Conservation (phyloP, 2,113 vertebrate species). For the Neodontobutis hainanensis region DNA sequence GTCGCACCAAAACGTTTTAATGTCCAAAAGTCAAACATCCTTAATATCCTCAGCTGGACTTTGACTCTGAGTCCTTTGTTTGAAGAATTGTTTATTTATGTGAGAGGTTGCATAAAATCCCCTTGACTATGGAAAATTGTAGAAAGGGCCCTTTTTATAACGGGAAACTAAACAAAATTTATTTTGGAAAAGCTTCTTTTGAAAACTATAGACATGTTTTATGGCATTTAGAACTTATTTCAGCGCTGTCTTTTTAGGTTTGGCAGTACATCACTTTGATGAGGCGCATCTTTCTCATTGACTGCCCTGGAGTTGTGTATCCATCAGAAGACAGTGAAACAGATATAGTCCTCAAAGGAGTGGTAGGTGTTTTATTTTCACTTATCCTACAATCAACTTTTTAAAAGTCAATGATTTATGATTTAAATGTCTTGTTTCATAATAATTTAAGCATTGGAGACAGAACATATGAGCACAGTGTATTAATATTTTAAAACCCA, state of each 20-base stretch:
- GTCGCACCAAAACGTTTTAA: background rate
- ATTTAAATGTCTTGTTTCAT: background rate
- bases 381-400: background rate
- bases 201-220: background rate
- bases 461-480: background rate
- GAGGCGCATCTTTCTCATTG: conserved; percentile 96
- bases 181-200: no score
- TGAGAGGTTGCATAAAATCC: background rate
- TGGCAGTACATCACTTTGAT: conserved; percentile 99
- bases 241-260: conserved; percentile 77
- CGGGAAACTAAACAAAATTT: no score
- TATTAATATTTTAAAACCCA: background rate
- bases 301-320: conserved; percentile 97
- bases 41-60: background rate
- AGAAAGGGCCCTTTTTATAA: background rate
- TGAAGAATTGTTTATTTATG: conserved; percentile 2
- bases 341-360: conserved; percentile 95
- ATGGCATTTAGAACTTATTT: background rate
- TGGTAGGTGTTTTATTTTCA: conserved; percentile 79
- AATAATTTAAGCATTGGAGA: conserved; percentile 3
- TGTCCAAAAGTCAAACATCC: conserved; percentile 16
- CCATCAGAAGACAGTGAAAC: conserved; percentile 95
- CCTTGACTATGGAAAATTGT: background rate
- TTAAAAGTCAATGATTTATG: background rate
- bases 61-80: conserved; percentile 6